These are phyloP conservation scores for Otocyon megalotis DNA, from an alignment of 2,113 vertebrate genomes.

Conservation along the genomic window DNA sequence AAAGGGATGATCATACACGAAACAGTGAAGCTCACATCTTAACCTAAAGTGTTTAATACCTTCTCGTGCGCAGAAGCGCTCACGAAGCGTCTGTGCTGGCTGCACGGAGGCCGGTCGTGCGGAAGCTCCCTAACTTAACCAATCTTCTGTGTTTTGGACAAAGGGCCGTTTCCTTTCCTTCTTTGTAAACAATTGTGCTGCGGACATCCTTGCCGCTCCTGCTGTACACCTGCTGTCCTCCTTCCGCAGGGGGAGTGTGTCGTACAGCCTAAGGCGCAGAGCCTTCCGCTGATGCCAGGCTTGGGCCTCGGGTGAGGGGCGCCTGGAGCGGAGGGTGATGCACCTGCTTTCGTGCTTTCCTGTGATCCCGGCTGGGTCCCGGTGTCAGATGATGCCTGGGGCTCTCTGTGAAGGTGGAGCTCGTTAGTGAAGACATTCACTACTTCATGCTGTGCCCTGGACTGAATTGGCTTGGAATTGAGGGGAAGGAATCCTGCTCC, in stretches of 20 bases:
- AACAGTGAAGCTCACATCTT: neutral
- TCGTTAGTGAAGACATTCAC: neutral
- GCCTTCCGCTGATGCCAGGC: rapidly evolving
- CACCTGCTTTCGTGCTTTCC: neutral
- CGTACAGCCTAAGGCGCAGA: neutral
- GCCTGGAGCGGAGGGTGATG: rapidly evolving
- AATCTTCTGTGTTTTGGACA: neutral
- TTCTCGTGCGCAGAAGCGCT: neutral
- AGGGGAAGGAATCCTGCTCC: rapidly evolving
- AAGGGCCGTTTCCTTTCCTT: neutral
- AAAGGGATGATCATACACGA: rapidly evolving
- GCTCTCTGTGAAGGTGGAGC: neutral
- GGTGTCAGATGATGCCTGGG: too few relatives aligned
- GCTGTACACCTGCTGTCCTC: neutral
- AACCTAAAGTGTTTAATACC: neutral
- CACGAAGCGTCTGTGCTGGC: rapidly evolving
- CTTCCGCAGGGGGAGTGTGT: neutral
- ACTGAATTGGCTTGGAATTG: neutral
- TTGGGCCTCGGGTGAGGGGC: neutral
- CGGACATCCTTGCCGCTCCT: neutral
- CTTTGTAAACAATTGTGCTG: neutral
- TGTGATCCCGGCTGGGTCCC: neutral
- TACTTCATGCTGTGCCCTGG: neutral
- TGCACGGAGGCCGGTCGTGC: rapidly evolving
- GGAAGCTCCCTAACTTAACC: rapidly evolving